phyloP scores from a whole-genome alignment of 2,113 vertebrate genomes.

The Elephas maximus region DNA sequence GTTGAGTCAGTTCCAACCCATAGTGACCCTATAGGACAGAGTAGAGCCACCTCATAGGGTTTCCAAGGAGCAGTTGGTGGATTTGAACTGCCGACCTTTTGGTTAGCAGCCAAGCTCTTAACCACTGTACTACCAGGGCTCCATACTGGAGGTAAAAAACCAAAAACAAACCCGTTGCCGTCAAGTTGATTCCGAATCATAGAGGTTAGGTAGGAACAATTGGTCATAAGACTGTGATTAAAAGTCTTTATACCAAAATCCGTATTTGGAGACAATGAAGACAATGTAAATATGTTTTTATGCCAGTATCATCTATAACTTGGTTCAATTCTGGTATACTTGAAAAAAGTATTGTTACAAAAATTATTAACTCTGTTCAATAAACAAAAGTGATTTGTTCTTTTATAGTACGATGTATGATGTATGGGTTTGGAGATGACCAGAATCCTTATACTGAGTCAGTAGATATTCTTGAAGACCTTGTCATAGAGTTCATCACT shows the following conservation, averaged over 20 bases:
- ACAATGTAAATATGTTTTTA: conserved; percentile 35
- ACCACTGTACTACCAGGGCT: no score
- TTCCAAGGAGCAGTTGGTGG: no score
- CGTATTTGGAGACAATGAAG: conserved; percentile 37
- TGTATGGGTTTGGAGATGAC: conserved; percentile 99
- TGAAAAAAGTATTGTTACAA: neutral
- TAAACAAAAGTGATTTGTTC: conserved; percentile 26
- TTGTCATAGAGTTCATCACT: conserved; percentile 99
- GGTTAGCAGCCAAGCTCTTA: no score
- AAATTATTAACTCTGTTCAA: neutral
- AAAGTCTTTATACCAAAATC: conserved; percentile 46
- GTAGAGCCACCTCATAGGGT: no score
- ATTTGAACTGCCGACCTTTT: no score
- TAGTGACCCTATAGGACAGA: no score
- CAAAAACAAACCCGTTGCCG: no score
- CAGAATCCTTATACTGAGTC: conserved; percentile 99
- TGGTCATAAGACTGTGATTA: neutral
- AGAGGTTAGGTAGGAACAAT: neutral
- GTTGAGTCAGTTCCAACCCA: no score
- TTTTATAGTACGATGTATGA: conserved; percentile 96
- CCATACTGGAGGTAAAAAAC: no score
- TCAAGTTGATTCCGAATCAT: no score
- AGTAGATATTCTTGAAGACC: conserved; percentile 98
- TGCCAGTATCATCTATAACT: conserved; percentile 10
- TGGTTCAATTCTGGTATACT: conserved; percentile 19